Evolutionary conservation across 2,113 vertebrate genomes (phyloP).

Genomic region (Cyprinodon tularosa): DNA sequence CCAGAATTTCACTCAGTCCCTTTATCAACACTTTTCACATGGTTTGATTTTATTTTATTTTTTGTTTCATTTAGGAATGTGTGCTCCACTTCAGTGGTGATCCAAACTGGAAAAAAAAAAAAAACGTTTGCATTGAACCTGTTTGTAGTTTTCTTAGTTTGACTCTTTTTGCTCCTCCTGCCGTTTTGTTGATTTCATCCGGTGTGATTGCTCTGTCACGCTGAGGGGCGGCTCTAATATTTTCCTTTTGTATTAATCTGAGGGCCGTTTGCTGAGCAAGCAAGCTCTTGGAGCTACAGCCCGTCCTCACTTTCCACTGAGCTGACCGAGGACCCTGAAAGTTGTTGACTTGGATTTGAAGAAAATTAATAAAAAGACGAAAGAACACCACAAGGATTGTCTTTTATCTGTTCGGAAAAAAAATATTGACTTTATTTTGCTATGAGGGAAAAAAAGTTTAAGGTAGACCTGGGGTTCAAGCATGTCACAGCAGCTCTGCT

Average conservation of each 20-base stretch:
- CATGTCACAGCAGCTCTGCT: too few species aligned
- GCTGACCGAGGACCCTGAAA: conserved; percentile 46
- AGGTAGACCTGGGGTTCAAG: too few species aligned
- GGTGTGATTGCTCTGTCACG: conserved; percentile 49
- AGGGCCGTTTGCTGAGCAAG: conserved; percentile 67
- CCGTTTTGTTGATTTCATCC: conserved; percentile 29
- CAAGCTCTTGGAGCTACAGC: conserved; percentile 42
- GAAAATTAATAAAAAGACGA: conserved; percentile 56
- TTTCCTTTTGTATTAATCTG: conserved; percentile 61
- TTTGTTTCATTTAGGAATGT: neutral
- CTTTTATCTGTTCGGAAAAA: neutral
- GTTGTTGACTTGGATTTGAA: conserved; percentile 72
- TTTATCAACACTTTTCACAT: neutral
- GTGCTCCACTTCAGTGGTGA: neutral
- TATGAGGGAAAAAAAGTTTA: too few species aligned
- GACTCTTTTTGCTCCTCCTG: conserved; percentile 16
- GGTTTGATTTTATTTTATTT: neutral
- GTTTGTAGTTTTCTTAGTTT: conserved; percentile 55
- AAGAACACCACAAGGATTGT: neutral
- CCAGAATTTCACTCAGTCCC: neutral
- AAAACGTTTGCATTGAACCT: neutral
- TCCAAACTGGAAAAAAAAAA: neutral
- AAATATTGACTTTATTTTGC: neutral
- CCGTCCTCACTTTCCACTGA: conserved; percentile 47
- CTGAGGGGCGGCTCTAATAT: conserved; percentile 30